Evolutionary conservation across 2,113 vertebrate species (phyloP).

Genomic region (Toxotes jaculatrix): DNA sequence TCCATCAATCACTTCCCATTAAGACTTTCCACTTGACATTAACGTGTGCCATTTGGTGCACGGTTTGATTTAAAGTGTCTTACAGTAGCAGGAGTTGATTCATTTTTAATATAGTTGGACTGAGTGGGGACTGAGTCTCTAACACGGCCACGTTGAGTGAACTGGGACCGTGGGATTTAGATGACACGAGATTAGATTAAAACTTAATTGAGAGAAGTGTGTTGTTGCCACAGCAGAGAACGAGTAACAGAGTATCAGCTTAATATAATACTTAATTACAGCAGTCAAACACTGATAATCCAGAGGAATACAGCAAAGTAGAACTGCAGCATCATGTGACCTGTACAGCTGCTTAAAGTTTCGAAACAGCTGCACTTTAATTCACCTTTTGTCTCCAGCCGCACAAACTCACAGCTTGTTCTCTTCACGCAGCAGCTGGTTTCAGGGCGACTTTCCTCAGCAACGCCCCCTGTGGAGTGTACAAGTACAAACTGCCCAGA

Average conservation of each 20-base stretch:
- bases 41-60: slow-evolving; percentile 22
- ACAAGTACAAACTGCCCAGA: slow-evolving; percentile 95
- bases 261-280: slow-evolving; percentile 34
- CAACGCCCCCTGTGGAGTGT: slow-evolving; percentile 93
- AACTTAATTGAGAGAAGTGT: slow-evolving; percentile 27
- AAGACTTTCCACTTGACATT: slow-evolving; percentile 52
- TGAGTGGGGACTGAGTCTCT: slow-evolving; percentile 1
- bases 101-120: slow-evolving; percentile 57
- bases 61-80: slow-evolving; percentile 52
- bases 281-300: slow-evolving; percentile 14
- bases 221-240: slow-evolving; percentile 29
- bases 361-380: slow-evolving; percentile 11
- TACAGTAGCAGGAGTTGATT: slow-evolving; percentile 36
- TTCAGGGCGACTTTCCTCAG: slow-evolving; percentile 90
- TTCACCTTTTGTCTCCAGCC: slow-evolving; percentile 26
- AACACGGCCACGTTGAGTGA: slow-evolving; percentile 33
- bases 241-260: slow-evolving; percentile 2
- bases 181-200: slow-evolving; percentile 58
- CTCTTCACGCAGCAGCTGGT: slow-evolving; percentile 80
- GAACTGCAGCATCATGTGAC: neutral
- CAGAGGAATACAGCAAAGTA: neutral
- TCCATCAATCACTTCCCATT: slow-evolving; percentile 64
- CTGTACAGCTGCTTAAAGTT: slow-evolving; percentile 4
- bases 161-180: slow-evolving; percentile 29
- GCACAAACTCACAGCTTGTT: slow-evolving; percentile 17